Base-by-base conservation (phyloP, 2,113 vertebrate species). In the Anhinga rufa region DNA sequence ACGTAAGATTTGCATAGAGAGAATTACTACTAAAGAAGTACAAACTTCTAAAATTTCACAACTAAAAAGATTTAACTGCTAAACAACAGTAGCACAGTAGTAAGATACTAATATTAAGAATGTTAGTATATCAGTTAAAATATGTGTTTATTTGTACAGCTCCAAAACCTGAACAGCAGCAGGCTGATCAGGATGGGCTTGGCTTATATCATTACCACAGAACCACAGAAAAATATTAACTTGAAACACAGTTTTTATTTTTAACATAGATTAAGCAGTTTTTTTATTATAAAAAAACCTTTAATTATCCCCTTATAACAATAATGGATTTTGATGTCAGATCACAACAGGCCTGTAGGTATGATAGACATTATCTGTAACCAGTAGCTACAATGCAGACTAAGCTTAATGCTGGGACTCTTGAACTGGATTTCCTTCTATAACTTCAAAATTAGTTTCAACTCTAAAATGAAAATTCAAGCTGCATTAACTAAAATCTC, bases 191-290 rank as follows among this genome's bases (percentile, higher is more conserved):
- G 75, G 60, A 57, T 26, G 20, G 36, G 34, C 25, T 80, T 82
- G 38, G 49, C 57, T 89, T 95, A 89, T 34, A 82, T 89, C 57
- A 72, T 87, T 92, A 94, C 87, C 96, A 97, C 95, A 97, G 82
- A 97, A 91, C 68, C 91, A 97, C 96, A 95, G 91, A 92, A 95
- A 95, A 97, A 80, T 91, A 91, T 36, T 91, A 95, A 91, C 74
- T 95, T 90, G 81, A 95, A 96, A 87, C 84, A 96, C 82, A 94
- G 87, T 85, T 96, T 97, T 97, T 96, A 97, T 97, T 97, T 90
- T 97, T 79, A 97, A 94, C 91, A 95, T 76, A 90, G 89, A 87
- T 92, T 95, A 95, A 87, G 91, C 90, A 91, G 14, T 17, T 79
- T 94, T 61, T 75, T 88, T 24, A 89, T 85, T 2, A 92, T 78